phyloP scores from a whole-genome alignment of 2,797 vertebrate genomes.

The Scolopax bukidnonensis region DNA sequence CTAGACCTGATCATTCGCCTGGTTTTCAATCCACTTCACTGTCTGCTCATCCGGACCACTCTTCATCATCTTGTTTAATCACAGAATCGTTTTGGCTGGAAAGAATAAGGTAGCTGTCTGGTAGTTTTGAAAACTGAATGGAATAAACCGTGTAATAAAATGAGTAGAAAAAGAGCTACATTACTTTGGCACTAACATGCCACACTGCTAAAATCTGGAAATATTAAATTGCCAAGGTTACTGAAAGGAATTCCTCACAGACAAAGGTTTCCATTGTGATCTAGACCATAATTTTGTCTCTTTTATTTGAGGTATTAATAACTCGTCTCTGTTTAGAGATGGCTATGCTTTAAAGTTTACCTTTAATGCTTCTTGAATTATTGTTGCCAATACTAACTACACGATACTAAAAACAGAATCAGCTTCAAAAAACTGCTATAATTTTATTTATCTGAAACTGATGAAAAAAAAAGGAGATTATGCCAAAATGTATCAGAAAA shows the following conservation, averaged over 20 bases:
- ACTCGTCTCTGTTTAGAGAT: not conserved
- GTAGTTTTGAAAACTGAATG: not conserved
- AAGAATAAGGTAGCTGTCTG: not conserved
- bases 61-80: not conserved
- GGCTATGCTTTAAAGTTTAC: not conserved
- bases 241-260: not conserved
- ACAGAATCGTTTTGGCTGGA: not conserved
- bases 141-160: not conserved
- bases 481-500: not conserved
- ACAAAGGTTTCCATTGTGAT: not conserved
- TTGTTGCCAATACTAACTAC: not conserved
- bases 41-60: not conserved
- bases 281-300: not conserved
- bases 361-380: not conserved
- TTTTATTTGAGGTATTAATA: not conserved
- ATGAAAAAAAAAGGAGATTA: not conserved
- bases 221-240: not conserved
- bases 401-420: not conserved
- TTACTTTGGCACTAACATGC: not conserved
- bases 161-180: not conserved
- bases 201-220: not conserved
- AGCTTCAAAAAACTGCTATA: not conserved
- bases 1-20: not conserved
- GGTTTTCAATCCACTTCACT: not conserved
- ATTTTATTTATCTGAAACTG: not conserved